Evolutionary conservation across 2,797 vertebrate species (phyloP).

Genomic region (Syngnathus rostellatus): DNA sequence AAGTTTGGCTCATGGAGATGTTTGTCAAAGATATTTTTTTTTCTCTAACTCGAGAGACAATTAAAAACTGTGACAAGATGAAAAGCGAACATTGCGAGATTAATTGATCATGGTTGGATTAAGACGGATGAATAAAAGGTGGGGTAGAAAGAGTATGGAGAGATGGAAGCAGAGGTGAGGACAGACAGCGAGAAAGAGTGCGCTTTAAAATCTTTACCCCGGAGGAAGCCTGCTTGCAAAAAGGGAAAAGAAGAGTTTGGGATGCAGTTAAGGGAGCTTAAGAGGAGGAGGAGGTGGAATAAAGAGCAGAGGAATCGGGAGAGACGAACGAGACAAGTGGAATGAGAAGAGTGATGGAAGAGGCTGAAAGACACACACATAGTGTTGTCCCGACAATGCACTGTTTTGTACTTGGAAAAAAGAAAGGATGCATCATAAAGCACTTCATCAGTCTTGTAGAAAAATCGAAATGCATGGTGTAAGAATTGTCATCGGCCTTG

Average conservation of each 20-base stretch:
- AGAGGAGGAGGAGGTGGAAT: slow-evolving; percentile 10
- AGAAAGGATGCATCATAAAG: slow-evolving; percentile 5
- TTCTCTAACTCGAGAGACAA: not conserved
- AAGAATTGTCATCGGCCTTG: too few species aligned
- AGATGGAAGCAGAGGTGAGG: slow-evolving; percentile 39
- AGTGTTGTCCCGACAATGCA: not conserved
- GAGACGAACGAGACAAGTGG: not conserved
- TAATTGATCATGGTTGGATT: slow-evolving; percentile 47
- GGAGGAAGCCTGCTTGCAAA: slow-evolving; percentile 47
- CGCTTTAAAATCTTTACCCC: slow-evolving; percentile 50
- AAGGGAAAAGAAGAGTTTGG: slow-evolving; percentile 41
- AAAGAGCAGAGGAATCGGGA: slow-evolving; percentile 10
- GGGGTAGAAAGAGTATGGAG: slow-evolving; percentile 39
- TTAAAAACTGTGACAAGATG: slow-evolving; percentile 16
- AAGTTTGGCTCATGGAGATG: not conserved
- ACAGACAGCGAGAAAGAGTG: slow-evolving; percentile 51
- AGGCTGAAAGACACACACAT: slow-evolving; percentile 4
- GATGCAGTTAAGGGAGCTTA: slow-evolving; percentile 40
- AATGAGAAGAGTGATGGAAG: slow-evolving; percentile 6
- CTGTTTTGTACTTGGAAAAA: not conserved
- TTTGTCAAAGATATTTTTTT: not conserved
- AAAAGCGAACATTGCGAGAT: slow-evolving; percentile 25
- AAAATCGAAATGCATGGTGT: not conserved
- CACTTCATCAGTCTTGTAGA: not conserved
- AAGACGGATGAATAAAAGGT: slow-evolving; percentile 23